Evolutionary conservation across 2,888 invertebrate genomes (phyloP), one percentile per base, ranked within the genome.

Genomic region (Eupithecia tripunctaria): DNA sequence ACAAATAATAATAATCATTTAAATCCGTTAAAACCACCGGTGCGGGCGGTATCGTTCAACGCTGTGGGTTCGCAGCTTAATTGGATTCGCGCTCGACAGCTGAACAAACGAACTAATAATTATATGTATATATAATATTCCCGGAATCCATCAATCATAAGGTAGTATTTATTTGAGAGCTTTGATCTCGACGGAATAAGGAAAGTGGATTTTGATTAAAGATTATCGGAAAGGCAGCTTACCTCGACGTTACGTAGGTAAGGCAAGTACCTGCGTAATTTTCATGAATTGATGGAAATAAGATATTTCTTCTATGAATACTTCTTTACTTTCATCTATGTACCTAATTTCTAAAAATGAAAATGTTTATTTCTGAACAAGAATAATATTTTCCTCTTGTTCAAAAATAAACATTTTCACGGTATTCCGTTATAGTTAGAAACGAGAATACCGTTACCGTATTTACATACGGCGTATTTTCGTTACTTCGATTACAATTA

Each of bases 61-160:
- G 38, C 43, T 38, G 29, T 67, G 51, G 56, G 29, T 67, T 21
- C 32, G 25, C 51, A 18, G 47, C 65, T 65, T 59, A 63, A 70
- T 64, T 51, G 47, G 21, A 43, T 67, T 71, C 65, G 65, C 69
- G 56, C 14, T 32, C 25, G 41, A 43, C 73, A 74, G 68, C 74
- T 74, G 74, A 68, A 71, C 74, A 74, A 74, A 74, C 71, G 21
- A n/a, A 51, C 47, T 10, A 32, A 29, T 66, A 21, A 65, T 43
- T 66, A 74, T 62, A 14, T 71, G 51, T 66, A 47, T 71, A 71
- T 64, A 51, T 65, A 38, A 41, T 68, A n/a, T n/a, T n/a, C n/a
- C n/a, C n/a, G 41, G 65, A 21, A 56, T 66, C 68, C 41, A 68
- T 71, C 68, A 71, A 74, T 74, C 71, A 66, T 70, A 21, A 59